A percentile compares a stretch with the other conserved stretches of the same genome.
These are phyloP conservation scores for Caenorhabditis angaria DNA, from an alignment of 2,888 invertebrate genomes.

Conservation along the genomic window DNA sequence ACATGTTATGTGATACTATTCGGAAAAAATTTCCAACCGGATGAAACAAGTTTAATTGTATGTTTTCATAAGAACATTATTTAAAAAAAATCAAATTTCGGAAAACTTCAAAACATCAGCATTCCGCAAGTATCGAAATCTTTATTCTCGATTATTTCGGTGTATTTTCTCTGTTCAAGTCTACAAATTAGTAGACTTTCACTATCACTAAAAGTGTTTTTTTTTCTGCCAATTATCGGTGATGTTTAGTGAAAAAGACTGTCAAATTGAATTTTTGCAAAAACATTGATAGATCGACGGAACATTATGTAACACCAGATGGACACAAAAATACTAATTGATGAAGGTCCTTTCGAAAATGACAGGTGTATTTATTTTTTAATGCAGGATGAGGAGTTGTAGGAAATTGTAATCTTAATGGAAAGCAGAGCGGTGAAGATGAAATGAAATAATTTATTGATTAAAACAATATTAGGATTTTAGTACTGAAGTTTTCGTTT, in stretches of 20 bases:
- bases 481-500: too few relatives aligned
- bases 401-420: too few relatives aligned
- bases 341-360: not conserved
- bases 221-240: not conserved
- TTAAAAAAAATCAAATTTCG: too few relatives aligned
- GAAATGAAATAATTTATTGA: too few relatives aligned
- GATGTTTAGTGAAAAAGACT: not conserved
- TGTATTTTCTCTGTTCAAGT: not conserved
- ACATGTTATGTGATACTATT: not conserved
- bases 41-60: too few relatives aligned
- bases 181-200: slow-evolving; percentile 2
- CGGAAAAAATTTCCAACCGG: not conserved
- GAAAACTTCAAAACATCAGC: too few relatives aligned
- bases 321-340: not conserved
- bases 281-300: not conserved
- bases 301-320: not conserved
- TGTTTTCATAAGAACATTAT: too few relatives aligned
- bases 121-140: not conserved
- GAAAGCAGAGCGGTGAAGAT: too few relatives aligned
- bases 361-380: slow-evolving; percentile 1
- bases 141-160: not conserved
- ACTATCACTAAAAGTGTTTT: slow-evolving; percentile 1
- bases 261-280: not conserved
- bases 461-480: too few relatives aligned
- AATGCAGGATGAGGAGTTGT: too few relatives aligned